phyloP scores from a whole-genome alignment of 1,140 invertebrate species.

The Drosophila arawakana region DNA sequence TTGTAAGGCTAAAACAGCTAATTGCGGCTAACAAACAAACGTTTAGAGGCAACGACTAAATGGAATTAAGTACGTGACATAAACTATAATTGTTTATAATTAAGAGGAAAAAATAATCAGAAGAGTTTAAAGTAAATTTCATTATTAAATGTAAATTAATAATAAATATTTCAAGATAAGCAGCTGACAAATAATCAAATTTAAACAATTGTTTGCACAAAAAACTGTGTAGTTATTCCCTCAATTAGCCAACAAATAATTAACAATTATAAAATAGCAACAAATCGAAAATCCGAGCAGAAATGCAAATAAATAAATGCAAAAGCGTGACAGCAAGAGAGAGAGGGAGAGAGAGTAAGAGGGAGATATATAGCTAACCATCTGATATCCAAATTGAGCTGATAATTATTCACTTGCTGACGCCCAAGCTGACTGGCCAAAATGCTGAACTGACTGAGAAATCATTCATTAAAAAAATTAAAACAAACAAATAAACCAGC shows the following conservation, averaged over 20 bases:
- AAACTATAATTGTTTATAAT: conserved; percentile 69
- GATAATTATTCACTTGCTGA: conserved; percentile 78
- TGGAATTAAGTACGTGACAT: conserved; percentile 80
- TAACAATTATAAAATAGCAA: conserved; percentile 55
- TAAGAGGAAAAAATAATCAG: neutral
- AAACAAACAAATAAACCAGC: conserved; percentile 72
- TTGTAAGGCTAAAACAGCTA: conserved; percentile 72
- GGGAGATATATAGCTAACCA: conserved; percentile 25
- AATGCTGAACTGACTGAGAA: conserved; percentile 59
- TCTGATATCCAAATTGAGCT: conserved; percentile 35
- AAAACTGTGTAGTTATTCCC: conserved; percentile 7
- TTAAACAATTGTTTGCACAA: conserved; percentile 11
- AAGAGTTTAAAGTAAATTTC: conserved; percentile 3
- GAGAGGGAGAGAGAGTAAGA: conserved; percentile 11
- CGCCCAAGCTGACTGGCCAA: conserved; percentile 38
- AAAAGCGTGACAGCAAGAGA: conserved; percentile 61
- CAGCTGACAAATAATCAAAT: conserved; percentile 20
- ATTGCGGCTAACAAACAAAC: conserved; percentile 66
- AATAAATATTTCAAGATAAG: conserved; percentile 19
- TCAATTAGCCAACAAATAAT: conserved; percentile 64
- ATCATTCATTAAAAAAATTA: conserved; percentile 76
- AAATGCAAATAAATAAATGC: conserved; percentile 32
- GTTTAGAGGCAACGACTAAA: conserved; percentile 72
- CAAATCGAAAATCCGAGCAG: conserved; percentile 49
- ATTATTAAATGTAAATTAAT: conserved; percentile 15